Base-by-base conservation (phyloP, 53 echinoderm and acorn worm genomes). In the Stichopus horrens region DNA sequence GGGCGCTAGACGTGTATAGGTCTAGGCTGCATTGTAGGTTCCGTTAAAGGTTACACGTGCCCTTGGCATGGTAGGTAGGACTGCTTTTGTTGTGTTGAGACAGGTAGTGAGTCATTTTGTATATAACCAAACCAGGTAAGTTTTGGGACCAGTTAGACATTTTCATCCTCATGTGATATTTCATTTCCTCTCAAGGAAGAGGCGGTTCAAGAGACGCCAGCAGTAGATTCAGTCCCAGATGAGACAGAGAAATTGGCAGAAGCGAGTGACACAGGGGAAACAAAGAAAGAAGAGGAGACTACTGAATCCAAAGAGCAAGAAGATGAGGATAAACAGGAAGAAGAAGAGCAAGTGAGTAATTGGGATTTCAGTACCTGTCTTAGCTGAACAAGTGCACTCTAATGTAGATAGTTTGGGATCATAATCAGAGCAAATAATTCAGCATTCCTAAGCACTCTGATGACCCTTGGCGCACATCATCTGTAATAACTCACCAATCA, bases 291-390 rank as follows among this genome's bases (percentile, higher is more conserved):
- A 7, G 63, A 89, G 52, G 79, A 51, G 71, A 56, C 86, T 14
- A 51, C 63, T 63, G 86, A 86, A 77, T 75, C 78, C 20, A 75
- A 67, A 19, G 23, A 66, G 52, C n/a, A 77, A 63, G 11, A 75
- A 79, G 79, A 79, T n/a, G 79, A 51, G 54, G 55, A 79, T 52
- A 13, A 51, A 55, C 52, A 79, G 55, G 55, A 53, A 58, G 22
- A 53, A 65, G 54, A 79, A 89, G 90, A 77, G 86, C 77, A 79
- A 54, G 73, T 56, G 22, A 78, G 60, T 73, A 9, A 76, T 86
- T 63, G 63, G 7, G 16, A 37, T 37, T 37, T 37, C 37, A 37
- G 2, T 37, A 37, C 37, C 0, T 37, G 37, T 37, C 37, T 75
- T 75, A 88, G 75, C 88, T 75, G 88, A 57, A 75, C 74, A 74